Percentiles rank a stretch among this genome's conserved stretches.
Evolutionary conservation across 2,113 vertebrate species (phyloP).

Genomic region (Xenopus borealis): DNA sequence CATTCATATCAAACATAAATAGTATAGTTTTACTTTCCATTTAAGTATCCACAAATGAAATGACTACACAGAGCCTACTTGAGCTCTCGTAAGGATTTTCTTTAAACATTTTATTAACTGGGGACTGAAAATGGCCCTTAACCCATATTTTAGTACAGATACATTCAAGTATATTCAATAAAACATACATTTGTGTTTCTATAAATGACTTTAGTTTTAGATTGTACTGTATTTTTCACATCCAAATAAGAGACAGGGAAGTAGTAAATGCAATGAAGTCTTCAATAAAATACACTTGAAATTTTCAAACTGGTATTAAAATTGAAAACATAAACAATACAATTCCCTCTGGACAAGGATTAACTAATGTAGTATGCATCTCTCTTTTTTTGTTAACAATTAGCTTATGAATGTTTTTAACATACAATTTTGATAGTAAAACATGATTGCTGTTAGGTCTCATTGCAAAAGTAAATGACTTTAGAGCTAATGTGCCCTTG

Average conservation of each 20-base stretch:
- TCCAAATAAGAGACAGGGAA: conserved; percentile 30
- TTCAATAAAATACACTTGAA: conserved; percentile 31
- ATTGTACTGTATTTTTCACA: not conserved
- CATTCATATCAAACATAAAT: too few species aligned
- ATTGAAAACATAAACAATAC: conserved; percentile 51
- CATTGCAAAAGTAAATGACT: conserved; percentile 40
- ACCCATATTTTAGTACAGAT: not conserved
- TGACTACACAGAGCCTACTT: too few species aligned
- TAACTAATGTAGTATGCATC: not conserved
- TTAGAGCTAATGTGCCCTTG: conserved; percentile 12
- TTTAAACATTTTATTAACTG: too few species aligned
- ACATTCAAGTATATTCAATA: not conserved
- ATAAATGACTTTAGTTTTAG: not conserved
- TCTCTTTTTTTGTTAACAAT: conserved; percentile 14
- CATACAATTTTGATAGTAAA: conserved; percentile 35
- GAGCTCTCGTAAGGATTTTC: too few species aligned
- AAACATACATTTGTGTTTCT: not conserved
- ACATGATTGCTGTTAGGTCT: conserved; percentile 36
- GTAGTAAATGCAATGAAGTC: conserved; percentile 1
- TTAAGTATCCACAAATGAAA: too few species aligned
- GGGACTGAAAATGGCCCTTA: too few species aligned
- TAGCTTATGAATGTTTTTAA: conserved; percentile 3
- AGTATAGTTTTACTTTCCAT: too few species aligned
- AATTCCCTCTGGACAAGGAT: conserved; percentile 36
- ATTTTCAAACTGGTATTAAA: conserved; percentile 50